Evolutionary conservation across 2,113 vertebrate species (phyloP).

Genomic region (Saguinus imperator): DNA sequence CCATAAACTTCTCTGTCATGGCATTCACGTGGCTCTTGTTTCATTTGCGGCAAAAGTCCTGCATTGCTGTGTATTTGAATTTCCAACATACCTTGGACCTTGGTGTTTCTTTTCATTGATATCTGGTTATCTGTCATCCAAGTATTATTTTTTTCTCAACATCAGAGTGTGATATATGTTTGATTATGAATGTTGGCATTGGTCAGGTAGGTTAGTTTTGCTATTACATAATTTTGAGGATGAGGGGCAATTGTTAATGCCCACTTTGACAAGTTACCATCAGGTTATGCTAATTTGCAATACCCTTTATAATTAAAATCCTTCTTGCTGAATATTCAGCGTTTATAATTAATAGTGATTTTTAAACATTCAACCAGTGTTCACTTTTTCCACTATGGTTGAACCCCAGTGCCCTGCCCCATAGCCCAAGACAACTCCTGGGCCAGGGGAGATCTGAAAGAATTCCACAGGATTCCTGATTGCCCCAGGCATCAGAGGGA

Average conservation of each 20-base stretch:
- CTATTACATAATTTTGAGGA: not conserved
- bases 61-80: slow-evolving; percentile 21
- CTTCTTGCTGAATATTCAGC: not conserved
- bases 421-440: not conserved
- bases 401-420: not conserved
- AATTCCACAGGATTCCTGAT: not conserved
- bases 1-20: not conserved
- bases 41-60: not conserved
- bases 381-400: not conserved
- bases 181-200: not conserved
- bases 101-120: slow-evolving; percentile 17
- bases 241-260: not conserved
- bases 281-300: not conserved
- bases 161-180: not conserved
- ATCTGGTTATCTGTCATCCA: not conserved
- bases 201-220: not conserved
- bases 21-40: not conserved
- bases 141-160: not conserved
- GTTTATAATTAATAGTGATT: not conserved
- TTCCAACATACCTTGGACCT: not conserved
- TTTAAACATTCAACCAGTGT: not conserved
- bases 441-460: not conserved
- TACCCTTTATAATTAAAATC: slow-evolving; percentile 9
- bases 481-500: not conserved
- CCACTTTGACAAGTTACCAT: not conserved